phyloP scores from a whole-genome alignment of 2,797 vertebrate species.

The Lacerta viridis region DNA sequence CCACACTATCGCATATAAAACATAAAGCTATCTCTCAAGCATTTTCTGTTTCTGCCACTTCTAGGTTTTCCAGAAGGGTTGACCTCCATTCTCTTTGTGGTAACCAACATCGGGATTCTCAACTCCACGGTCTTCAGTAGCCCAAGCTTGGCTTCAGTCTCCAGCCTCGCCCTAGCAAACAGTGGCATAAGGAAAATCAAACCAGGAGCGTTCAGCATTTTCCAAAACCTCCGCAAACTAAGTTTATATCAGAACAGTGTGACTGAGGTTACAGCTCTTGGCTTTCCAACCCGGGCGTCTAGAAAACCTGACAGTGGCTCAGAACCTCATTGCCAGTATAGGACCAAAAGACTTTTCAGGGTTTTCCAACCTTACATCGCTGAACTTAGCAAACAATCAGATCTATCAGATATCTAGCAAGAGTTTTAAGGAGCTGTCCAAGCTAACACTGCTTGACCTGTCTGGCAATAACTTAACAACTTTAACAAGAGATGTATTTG shows the following conservation, averaged over 20 bases:
- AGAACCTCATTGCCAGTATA: slow-evolving; percentile 71
- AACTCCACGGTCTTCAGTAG: slow-evolving; percentile 75
- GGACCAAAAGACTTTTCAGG: slow-evolving; percentile 44
- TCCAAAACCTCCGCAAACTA: slow-evolving; percentile 74
- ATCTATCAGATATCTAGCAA: slow-evolving; percentile 64
- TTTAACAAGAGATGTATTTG: slow-evolving; percentile 66
- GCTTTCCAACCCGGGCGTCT: slow-evolving; percentile 72
- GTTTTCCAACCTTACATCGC: slow-evolving; percentile 62
- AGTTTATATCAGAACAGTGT: slow-evolving; percentile 74
- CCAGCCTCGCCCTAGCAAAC: slow-evolving; percentile 67
- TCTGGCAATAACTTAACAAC: slow-evolving; percentile 78
- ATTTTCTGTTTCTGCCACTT: neutral
- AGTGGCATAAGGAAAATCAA: slow-evolving; percentile 72
- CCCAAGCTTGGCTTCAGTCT: slow-evolving; percentile 74
- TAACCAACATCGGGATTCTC: slow-evolving; percentile 69
- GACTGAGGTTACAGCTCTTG: slow-evolving; percentile 69
- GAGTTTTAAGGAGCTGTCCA: slow-evolving; percentile 67
- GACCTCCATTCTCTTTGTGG: slow-evolving; percentile 67
- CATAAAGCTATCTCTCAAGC: neutral
- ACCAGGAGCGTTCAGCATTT: slow-evolving; percentile 71
- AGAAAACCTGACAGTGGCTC: slow-evolving; percentile 62
- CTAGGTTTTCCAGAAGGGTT: slow-evolving; percentile 71
- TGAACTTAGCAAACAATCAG: slow-evolving; percentile 74
- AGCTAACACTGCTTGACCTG: slow-evolving; percentile 78
- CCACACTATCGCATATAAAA: no score